These are phyloP conservation scores for Hystrix brachyura DNA, from an alignment of 2,113 vertebrate genomes.

Conservation along the genomic window DNA sequence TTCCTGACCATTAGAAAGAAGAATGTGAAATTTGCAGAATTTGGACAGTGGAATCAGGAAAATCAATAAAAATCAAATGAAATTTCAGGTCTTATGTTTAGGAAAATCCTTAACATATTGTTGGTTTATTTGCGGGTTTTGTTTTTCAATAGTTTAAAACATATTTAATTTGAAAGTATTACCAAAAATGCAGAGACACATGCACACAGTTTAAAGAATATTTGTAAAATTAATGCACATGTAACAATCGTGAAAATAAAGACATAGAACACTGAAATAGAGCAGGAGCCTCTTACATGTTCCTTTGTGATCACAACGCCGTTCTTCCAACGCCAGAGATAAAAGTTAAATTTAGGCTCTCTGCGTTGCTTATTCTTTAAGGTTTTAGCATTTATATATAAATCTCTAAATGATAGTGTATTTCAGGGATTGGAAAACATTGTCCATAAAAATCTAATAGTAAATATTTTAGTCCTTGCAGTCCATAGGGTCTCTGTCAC, in stretches of 20 bases:
- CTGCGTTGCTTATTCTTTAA: neutral
- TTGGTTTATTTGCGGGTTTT: neutral
- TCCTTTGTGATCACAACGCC: neutral
- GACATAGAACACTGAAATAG: neutral
- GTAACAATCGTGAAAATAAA: neutral
- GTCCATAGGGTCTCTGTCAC: neutral
- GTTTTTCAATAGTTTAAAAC: neutral
- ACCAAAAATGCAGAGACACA: neutral
- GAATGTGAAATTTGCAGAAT: neutral
- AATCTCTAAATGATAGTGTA: neutral
- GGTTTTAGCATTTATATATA: neutral
- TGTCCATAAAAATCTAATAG: neutral
- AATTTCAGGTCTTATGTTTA: neutral
- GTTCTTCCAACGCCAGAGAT: neutral
- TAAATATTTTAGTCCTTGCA: neutral
- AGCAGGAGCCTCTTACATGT: fast-evolving
- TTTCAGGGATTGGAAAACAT: neutral
- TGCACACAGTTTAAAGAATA: neutral
- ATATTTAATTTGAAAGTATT: neutral
- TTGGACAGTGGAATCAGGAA: neutral
- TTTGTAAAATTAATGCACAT: neutral
- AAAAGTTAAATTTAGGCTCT: neutral
- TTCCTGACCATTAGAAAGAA: neutral
- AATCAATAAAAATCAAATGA: neutral
- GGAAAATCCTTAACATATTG: neutral